Evolutionary conservation across 2,797 vertebrate genomes (phyloP).

Genomic region (Pyrocephalus nanus): DNA sequence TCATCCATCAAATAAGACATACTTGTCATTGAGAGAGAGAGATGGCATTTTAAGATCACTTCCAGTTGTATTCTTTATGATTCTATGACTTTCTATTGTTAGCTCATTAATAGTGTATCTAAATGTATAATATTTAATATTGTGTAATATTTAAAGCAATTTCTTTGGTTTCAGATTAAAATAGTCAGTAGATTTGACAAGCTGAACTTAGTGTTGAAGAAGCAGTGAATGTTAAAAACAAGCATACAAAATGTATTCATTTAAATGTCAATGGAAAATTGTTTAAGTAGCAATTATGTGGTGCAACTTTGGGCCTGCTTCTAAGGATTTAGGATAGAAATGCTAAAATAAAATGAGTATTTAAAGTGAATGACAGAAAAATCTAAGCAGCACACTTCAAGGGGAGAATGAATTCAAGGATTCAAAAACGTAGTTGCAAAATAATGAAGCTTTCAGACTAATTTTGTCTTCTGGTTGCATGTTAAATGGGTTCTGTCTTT

Average conservation of each 20-base stretch:
- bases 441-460: not conserved
- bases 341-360: not conserved
- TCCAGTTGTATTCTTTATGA: not conserved
- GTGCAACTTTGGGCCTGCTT: not conserved
- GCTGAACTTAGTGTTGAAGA: not conserved
- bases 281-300: not conserved
- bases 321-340: not conserved
- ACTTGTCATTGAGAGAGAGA: not conserved
- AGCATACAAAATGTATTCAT: not conserved
- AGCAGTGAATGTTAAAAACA: not conserved
- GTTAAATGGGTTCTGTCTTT: not conserved
- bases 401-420: not conserved
- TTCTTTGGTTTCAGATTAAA: not conserved
- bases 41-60: not conserved
- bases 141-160: not conserved
- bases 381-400: not conserved
- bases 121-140: not conserved
- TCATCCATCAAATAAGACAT: not conserved
- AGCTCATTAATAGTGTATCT: not conserved
- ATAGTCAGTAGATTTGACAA: not conserved
- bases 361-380: not conserved
- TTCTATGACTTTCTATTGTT: not conserved
- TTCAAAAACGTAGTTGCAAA: not conserved
- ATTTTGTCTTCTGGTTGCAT: not conserved
- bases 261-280: not conserved